These are phyloP conservation scores for Pemphredon lugubris DNA, from an alignment of 2,888 invertebrate species.

Conservation along the genomic window DNA sequence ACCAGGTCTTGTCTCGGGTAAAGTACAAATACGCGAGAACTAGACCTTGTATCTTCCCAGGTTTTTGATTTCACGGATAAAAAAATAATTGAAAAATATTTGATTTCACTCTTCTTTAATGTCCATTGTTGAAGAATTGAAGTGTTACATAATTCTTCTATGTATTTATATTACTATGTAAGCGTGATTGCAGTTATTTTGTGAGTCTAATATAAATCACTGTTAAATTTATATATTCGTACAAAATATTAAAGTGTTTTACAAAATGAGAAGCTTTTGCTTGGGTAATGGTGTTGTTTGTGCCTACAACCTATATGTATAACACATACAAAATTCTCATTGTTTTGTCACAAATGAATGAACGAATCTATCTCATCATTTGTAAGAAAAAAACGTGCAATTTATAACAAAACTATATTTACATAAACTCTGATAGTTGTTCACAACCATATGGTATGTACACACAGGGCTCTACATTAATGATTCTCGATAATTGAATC, in stretches of 20 bases:
- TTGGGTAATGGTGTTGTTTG: neutral
- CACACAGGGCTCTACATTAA: constrained; percentile 5
- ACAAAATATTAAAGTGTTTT: constrained; percentile 19
- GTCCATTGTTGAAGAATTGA: neutral
- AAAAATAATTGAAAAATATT: constrained; percentile 5
- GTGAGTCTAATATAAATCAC: constrained; percentile 18
- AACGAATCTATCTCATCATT: too few relatives aligned
- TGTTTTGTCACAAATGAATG: too few relatives aligned
- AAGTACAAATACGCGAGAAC: too few relatives aligned
- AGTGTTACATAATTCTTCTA: too few relatives aligned
- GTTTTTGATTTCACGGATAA: neutral
- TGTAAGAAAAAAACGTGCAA: constrained; percentile 4
- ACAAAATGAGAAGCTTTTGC: constrained; percentile 16
- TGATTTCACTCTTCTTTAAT: neutral
- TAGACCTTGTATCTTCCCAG: too few relatives aligned
- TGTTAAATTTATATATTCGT: constrained; percentile 28
- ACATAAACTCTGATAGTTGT: constrained; percentile 37
- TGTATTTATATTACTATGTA: constrained; percentile 21
- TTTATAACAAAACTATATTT: constrained; percentile 53
- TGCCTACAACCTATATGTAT: too few relatives aligned
- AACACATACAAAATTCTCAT: too few relatives aligned
- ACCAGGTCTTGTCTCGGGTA: too few relatives aligned
- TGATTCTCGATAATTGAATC: constrained; percentile 33
- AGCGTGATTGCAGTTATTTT: constrained; percentile 18
- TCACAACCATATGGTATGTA: constrained; percentile 45